Evolutionary conservation across 2,888 invertebrate species (phyloP), one percentile per base, ranked within the genome.

Genomic region (Parnassius mnemosyne): DNA sequence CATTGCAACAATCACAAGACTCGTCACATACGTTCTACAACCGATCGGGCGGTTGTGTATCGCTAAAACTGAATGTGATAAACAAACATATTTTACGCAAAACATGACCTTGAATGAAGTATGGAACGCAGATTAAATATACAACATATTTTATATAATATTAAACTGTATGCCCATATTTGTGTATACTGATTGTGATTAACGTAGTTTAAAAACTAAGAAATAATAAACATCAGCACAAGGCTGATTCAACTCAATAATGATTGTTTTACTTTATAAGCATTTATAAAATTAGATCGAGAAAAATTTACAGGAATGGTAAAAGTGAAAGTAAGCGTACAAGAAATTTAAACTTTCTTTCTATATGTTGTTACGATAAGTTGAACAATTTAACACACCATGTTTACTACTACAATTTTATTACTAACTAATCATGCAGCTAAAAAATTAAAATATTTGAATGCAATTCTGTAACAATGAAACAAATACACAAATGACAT

Each of bases 81-180:
- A 66, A 68, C 64, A 69, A 71, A 70, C 68, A 66, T 47, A 55
- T 64, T 68, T 61, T 67, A 68, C 71, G 70, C 65, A 69, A 69
- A 65, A 56, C 57, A 46, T 59, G 66, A 59, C 71, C 72, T 72
- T 71, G 68, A 47, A 25, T 59, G 44, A 47, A 51, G 47, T 55
- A 55, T 55, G 63, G 44, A 55, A 52, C 51, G 55, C 25, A 52
- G 63, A 63, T 63, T 52, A 55, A 53, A 44, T 49, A 62, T 9
- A 46, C 52, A 58, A 44, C 57, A 53, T 10, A 60, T 60, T 55
- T 51, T 43, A 11, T 50, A 55, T 43, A 43, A 43, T 34, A 34
- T 7, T 34, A 34, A 34, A 34, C 34, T 34, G 34, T 34, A 34
- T 5, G 7, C 5, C 34, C 34, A 34, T 5, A 34, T 34, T 34